These are phyloP conservation scores for Anguilla megastoma DNA, from an alignment of 2,797 vertebrate genomes.

Conservation along the genomic window DNA sequence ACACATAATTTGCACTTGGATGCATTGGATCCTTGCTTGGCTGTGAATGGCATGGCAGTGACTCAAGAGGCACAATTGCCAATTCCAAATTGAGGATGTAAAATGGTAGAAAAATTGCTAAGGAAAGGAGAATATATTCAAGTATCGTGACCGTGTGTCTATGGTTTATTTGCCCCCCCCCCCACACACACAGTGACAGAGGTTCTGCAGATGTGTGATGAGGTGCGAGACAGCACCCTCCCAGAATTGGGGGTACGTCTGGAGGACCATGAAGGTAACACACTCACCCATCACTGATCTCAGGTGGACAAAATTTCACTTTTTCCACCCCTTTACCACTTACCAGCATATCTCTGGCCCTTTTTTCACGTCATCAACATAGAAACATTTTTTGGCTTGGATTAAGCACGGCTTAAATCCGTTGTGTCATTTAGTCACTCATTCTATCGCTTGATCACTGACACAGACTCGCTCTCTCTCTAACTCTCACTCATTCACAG, in stretches of 20 bases:
- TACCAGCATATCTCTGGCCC: not conserved
- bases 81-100: not conserved
- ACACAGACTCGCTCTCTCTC: not conserved
- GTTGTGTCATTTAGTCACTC: not conserved
- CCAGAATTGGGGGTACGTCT: constrained; percentile 92
- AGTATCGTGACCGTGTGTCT: not conserved
- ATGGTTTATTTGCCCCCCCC: not conserved
- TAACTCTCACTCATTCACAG: not conserved
- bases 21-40: not conserved
- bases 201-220: constrained; percentile 85
- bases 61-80: not conserved
- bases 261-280: constrained; percentile 95
- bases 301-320: not conserved
- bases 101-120: no score
- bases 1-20: not conserved
- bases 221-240: constrained; percentile 84
- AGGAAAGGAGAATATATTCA: no score
- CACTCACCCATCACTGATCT: not conserved
- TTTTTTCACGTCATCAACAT: not conserved
- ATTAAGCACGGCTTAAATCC: not conserved
- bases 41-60: not conserved
- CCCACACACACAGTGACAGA: constrained; percentile 72
- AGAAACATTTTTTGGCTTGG: not conserved
- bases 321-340: not conserved
- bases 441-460: not conserved